Percentiles rank a stretch among this genome's conserved stretches.
Evolutionary conservation across 1,140 invertebrate genomes (phyloP).

Genomic region (Trichonephila inaurata): DNA sequence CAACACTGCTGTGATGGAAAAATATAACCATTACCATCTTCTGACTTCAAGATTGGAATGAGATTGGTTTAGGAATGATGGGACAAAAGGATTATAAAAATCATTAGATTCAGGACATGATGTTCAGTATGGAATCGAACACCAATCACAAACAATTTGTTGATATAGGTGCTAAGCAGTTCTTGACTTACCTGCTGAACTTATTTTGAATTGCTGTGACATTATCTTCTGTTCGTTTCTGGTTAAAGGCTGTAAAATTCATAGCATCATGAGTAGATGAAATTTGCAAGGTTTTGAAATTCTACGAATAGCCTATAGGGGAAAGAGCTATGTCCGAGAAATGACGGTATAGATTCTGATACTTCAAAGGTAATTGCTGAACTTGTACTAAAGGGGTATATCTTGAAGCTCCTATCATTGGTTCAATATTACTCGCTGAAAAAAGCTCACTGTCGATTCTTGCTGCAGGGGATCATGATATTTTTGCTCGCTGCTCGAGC

Average conservation of each 20-base stretch:
- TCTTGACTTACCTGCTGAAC: not conserved
- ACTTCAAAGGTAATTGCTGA: constrained; percentile 96
- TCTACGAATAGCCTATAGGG: not conserved
- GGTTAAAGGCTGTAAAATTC: constrained; percentile 95
- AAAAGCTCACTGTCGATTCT: not conserved
- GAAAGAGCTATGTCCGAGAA: constrained; percentile 93
- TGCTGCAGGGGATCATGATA: not conserved
- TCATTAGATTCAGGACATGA: not conserved
- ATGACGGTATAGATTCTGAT: constrained; percentile 97
- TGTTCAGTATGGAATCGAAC: not conserved
- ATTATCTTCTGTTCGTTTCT: constrained; percentile 96
- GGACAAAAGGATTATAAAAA: not conserved
- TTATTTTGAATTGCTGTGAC: constrained; percentile 83
- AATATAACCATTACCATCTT: not conserved
- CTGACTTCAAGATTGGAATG: not conserved
- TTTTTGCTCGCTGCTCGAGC: constrained; percentile 93
- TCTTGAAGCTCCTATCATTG: constrained; percentile 86
- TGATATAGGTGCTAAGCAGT: not conserved
- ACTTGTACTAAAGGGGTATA: constrained; percentile 92
- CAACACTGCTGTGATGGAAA: not conserved
- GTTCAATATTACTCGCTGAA: not conserved
- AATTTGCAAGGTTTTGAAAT: not conserved
- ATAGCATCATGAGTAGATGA: too few relatives aligned
- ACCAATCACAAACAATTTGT: not conserved
- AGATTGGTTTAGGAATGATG: constrained; percentile 75